Conservation (phyloP, 2,113 vertebrate species). For the Plectropomus leopardus region DNA sequence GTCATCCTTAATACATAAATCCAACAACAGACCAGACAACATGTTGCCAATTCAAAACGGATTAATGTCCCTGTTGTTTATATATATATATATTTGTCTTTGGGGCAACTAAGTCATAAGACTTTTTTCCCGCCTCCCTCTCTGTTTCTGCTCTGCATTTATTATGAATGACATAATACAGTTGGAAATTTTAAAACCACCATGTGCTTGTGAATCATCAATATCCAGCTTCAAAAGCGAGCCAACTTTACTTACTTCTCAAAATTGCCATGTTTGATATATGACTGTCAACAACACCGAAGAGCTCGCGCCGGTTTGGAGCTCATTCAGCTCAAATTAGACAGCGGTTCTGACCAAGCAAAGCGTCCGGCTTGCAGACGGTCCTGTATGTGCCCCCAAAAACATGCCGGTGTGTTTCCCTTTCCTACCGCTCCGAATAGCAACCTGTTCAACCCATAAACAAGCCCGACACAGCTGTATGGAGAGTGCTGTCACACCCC, state of each 20-base stretch:
- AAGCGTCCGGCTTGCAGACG: too few species aligned
- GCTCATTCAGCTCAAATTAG: conserved; percentile 30
- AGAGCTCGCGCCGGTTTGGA: background rate
- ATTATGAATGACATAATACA: conserved; percentile 18
- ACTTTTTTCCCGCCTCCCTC: conserved; percentile 14
- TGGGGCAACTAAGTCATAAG: background rate
- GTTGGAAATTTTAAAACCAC: conserved; percentile 29
- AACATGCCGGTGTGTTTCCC: conserved; percentile 45
- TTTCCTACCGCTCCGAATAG: conserved; percentile 11
- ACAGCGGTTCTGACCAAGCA: conserved; percentile 38
- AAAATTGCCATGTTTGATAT: conserved; percentile 45
- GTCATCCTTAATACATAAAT: conserved; percentile 84
- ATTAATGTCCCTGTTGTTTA: conserved; percentile 37
- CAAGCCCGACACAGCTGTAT: conserved; percentile 66
- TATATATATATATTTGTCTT: background rate
- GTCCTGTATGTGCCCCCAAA: background rate
- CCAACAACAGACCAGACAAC: conserved; percentile 58
- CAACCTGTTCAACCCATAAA: conserved; percentile 67
- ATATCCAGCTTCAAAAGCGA: background rate
- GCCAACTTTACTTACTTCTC: conserved; percentile 16
- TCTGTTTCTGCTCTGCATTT: background rate
- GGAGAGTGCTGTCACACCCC: conserved; percentile 78
- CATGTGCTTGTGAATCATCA: conserved; percentile 1
- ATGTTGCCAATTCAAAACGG: conserved; percentile 53
- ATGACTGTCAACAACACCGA: conserved; percentile 40